These are phyloP conservation scores for Hydrotaea cyrtoneurina DNA, from an alignment of 2,888 invertebrate genomes.

Conservation along the genomic window DNA sequence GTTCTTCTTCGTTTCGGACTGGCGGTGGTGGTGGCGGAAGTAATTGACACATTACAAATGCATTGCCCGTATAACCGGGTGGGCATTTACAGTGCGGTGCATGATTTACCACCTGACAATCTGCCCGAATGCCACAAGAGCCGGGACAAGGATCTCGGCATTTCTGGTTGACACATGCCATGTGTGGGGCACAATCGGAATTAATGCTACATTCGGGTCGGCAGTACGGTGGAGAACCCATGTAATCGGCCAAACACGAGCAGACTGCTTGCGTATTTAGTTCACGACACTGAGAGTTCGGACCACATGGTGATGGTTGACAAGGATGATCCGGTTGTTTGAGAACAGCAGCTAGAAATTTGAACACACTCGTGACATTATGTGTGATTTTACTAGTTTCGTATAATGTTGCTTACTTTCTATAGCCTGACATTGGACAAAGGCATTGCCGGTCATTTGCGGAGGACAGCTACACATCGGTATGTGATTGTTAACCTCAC, in stretches of 20 bases:
- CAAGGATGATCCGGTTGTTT: slow-evolving; percentile 82
- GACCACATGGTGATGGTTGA: slow-evolving; percentile 88
- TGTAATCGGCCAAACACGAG: slow-evolving; percentile 86
- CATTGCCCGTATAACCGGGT: slow-evolving; percentile 86
- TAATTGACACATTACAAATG: slow-evolving; percentile 84
- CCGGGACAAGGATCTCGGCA: slow-evolving; percentile 89
- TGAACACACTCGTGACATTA: background rate
- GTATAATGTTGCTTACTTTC: slow-evolving; percentile 79
- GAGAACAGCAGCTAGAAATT: slow-evolving; percentile 68
- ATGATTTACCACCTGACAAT: slow-evolving; percentile 87
- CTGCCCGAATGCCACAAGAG: slow-evolving; percentile 87
- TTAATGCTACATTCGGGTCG: slow-evolving; percentile 89
- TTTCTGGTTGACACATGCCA: slow-evolving; percentile 87
- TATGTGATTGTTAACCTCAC: slow-evolving; percentile 88
- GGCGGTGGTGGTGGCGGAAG: slow-evolving; percentile 75
- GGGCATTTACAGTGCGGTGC: slow-evolving; percentile 86
- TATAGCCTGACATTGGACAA: slow-evolving; percentile 84
- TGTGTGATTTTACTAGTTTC: background rate
- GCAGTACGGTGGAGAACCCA: slow-evolving; percentile 88
- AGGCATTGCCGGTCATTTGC: slow-evolving; percentile 87
- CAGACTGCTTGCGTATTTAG: slow-evolving; percentile 86
- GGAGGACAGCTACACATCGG: slow-evolving; percentile 87
- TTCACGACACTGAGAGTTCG: slow-evolving; percentile 88
- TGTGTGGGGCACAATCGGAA: slow-evolving; percentile 86
- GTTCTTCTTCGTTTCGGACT: slow-evolving; percentile 75